These are phyloP conservation scores for Lissocephala sabroskyi DNA, from an alignment of 2,888 invertebrate genomes.

Conservation along the genomic window DNA sequence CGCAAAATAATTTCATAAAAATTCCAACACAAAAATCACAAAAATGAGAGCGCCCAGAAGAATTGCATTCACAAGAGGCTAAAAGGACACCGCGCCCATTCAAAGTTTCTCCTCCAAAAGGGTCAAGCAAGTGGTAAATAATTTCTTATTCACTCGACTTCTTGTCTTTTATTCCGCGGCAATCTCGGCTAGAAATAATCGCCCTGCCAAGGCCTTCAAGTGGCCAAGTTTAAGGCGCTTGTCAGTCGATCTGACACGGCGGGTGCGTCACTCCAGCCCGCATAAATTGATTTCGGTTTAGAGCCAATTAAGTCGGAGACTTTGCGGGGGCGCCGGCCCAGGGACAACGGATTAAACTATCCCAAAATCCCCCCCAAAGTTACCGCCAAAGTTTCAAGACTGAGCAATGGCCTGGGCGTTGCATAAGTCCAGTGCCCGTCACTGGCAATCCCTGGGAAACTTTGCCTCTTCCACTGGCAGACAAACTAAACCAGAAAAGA, in stretches of 20 bases:
- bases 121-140: slow-evolving; percentile 31
- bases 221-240: slow-evolving; percentile 8
- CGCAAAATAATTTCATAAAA: slow-evolving; percentile 43
- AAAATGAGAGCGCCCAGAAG: too few relatives aligned
- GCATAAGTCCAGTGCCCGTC: neutral
- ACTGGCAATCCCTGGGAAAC: neutral
- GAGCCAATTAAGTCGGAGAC: slow-evolving; percentile 34
- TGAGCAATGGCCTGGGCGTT: neutral
- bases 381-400: slow-evolving; percentile 16
- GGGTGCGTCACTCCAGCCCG: too few relatives aligned
- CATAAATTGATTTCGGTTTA: slow-evolving; percentile 44
- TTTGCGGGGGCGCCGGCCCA: neutral
- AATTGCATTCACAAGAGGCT: neutral
- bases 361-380: slow-evolving; percentile 17
- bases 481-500: too few relatives aligned
- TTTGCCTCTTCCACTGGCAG: too few relatives aligned
- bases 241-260: slow-evolving; percentile 23
- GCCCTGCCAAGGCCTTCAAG: too few relatives aligned
- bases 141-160: slow-evolving; percentile 22
- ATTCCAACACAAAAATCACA: slow-evolving; percentile 22
- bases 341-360: neutral
- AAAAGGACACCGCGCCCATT: slow-evolving; percentile 14
- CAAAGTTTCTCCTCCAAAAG: slow-evolving; percentile 12
- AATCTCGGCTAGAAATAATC: slow-evolving; percentile 11
- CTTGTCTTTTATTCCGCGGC: too few relatives aligned